phyloP scores from a whole-genome alignment of 2,113 vertebrate genomes.

The Pygathrix nemaeus region DNA sequence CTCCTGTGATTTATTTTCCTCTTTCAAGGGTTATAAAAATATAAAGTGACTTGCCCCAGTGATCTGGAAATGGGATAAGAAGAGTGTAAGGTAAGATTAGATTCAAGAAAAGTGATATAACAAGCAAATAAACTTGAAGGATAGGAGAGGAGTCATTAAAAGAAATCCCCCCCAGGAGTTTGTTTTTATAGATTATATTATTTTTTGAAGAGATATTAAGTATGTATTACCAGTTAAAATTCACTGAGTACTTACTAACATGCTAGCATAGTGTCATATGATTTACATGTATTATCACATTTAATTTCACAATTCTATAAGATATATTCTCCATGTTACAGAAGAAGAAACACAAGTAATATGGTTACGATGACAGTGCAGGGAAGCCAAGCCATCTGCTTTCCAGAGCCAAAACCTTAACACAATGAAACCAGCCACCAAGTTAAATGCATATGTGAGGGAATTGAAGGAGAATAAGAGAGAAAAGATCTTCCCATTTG shows the following conservation, averaged over 20 bases:
- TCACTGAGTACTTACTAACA: neutral
- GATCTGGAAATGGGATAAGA: neutral
- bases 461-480: neutral
- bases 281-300: neutral
- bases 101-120: neutral
- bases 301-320: slow-evolving; percentile 6
- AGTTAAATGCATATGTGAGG: neutral
- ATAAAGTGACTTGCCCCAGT: neutral
- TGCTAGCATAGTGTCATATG: neutral
- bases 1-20: neutral
- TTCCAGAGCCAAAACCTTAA: neutral
- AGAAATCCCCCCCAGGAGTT: neutral
- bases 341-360: neutral
- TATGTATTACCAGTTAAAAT: neutral
- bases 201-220: neutral
- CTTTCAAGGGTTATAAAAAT: neutral
- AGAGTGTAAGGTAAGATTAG: neutral
- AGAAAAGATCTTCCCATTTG: neutral
- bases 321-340: neutral
- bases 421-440: neutral
- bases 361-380: neutral
- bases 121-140: neutral
- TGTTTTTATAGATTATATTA: neutral
- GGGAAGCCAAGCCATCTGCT: neutral
- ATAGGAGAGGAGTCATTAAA: neutral